Conservation (phyloP, 2,888 invertebrate genomes). For the Sericinus montela region DNA sequence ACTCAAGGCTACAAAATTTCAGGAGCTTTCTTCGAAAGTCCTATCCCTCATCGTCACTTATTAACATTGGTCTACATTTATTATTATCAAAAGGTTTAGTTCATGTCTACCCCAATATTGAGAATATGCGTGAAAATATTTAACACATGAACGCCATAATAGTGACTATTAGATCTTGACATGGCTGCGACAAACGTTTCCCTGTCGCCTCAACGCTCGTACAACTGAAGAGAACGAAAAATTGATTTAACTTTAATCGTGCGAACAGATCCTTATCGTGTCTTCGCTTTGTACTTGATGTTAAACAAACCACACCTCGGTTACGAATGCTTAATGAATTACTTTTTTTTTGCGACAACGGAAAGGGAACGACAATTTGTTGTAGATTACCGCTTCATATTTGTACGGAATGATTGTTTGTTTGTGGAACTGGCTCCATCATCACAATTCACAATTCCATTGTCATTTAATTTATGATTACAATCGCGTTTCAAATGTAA, state of each 20-base stretch:
- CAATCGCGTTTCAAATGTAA: too few species aligned
- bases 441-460: too few species aligned
- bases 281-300: not conserved
- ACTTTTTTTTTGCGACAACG: constrained; percentile 1
- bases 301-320: not conserved
- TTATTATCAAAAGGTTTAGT: too few species aligned
- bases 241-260: constrained; percentile 43
- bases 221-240: constrained; percentile 22
- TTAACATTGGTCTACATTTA: too few species aligned
- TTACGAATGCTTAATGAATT: constrained; percentile 8
- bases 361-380: not conserved
- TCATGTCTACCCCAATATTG: too few species aligned
- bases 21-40: too few species aligned
- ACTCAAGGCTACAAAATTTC: too few species aligned
- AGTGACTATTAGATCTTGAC: constrained; percentile 6
- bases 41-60: too few species aligned
- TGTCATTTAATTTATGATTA: too few species aligned
- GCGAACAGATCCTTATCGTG: constrained; percentile 40
- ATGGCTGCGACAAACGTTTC: not conserved
- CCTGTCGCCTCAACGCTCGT: not conserved
- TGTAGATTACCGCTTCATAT: not conserved
- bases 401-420: not conserved
- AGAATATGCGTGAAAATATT: too few species aligned
- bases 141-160: too few species aligned
- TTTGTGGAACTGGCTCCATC: too few species aligned